Base-by-base conservation (phyloP, 2,888 invertebrate genomes). In the Scaptodrosophila latifasciaeformis region DNA sequence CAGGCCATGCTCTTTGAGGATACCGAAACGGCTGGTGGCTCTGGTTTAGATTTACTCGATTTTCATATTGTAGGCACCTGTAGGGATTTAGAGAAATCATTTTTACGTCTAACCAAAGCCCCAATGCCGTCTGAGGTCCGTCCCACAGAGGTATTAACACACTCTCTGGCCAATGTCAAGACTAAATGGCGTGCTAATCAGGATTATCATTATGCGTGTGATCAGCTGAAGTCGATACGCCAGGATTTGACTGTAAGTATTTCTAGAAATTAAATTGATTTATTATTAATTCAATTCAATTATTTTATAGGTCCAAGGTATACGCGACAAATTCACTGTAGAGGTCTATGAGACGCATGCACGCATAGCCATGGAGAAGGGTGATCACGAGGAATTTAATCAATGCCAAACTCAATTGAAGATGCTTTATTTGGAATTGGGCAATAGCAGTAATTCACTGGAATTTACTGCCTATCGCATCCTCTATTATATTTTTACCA, bases 311-410 rank as follows among this genome's bases (percentile, higher is more conserved):
- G 94, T 98, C 44, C 99, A 99, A 90, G 96, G 98, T 78, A 91
- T 99, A 70, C 89, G 99, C 69, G 95, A 97, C 88, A 90, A 90
- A 65, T 97, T 99, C 84, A 97, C 99, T 49, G 93, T 99, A n/a
- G 91, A 94, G 83, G 99, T 99, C 9, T 99, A 99, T 88, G 99
- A 99, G 89, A 97, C 97, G 2, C 99, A 99, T 88, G 99, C 98
- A 2, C 90, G 98, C 50, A 96, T 99, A 81, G 98, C 99, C 45
- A 89, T 99, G 85, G 99, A 99, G 86, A 97, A 95, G 88, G 96
- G 96, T 48, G 99, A 99, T 85, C 97, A 97, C 85, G 98, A 97
- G 84, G 99, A 99, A 86, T 99, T 99, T 85, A 99, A 99, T 89
- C 99, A 99, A 87, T 99, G 99, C 85, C 99, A 99, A 88, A 97